Evolutionary conservation across 2,797 vertebrate genomes (phyloP).

Genomic region (Urosaurus nigricauda): DNA sequence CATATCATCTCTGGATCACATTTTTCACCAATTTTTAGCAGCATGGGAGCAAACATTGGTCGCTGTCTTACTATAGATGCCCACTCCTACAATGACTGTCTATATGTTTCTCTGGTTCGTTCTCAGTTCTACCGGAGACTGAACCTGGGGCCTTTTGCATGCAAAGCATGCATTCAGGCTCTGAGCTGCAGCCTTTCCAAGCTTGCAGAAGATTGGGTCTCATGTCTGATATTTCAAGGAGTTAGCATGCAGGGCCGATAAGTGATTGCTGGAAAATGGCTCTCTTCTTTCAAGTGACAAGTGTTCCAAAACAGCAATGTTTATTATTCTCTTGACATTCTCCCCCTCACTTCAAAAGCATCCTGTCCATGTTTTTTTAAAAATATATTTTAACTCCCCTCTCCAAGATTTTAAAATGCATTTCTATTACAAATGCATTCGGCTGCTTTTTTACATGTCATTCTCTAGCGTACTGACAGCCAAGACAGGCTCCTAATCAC

Average conservation of each 20-base stretch:
- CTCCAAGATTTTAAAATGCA: slow-evolving; percentile 1
- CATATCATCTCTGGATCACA: no score
- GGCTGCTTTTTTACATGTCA: slow-evolving; percentile 42
- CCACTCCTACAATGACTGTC: not conserved
- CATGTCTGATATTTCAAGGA: not conserved
- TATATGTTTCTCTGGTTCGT: not conserved
- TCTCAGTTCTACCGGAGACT: not conserved
- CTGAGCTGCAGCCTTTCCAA: not conserved
- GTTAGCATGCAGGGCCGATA: no score
- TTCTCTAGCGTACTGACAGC: slow-evolving; percentile 54
- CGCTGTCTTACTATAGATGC: not conserved
- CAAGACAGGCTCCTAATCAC: slow-evolving; percentile 62
- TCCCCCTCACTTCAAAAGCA: not conserved
- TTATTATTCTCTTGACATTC: slow-evolving; percentile 16
- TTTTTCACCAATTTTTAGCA: no score
- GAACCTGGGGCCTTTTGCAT: not conserved
- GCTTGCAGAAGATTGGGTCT: not conserved
- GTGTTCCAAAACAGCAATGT: not conserved
- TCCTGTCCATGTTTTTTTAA: not conserved
- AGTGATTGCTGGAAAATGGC: not conserved
- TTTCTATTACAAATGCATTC: slow-evolving; percentile 42
- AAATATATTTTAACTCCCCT: not conserved
- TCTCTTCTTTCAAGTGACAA: not conserved
- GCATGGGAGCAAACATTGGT: not conserved
- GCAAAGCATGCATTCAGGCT: not conserved